Base-by-base conservation (phyloP, 2,888 invertebrate species). In the Periphyllus acericola region DNA sequence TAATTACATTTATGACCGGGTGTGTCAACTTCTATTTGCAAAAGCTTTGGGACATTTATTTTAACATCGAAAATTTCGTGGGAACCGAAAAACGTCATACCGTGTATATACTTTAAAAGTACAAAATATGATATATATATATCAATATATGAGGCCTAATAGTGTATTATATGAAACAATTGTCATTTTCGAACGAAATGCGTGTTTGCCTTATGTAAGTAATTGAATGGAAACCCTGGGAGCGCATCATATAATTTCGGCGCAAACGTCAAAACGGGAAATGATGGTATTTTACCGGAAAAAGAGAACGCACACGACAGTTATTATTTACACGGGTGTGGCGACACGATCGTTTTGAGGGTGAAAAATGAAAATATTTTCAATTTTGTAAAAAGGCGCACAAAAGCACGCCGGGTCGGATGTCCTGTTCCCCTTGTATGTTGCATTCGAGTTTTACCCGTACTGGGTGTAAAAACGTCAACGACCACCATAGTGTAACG, bases 321-420 rank as follows among this genome's bases (percentile, higher is more conserved):
- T 72, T 80, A 87, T 87, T 86, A 86, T 86, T 68, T 72, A 79
- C 79, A 36, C 52, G 86, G 86, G 86, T 87, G 86, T 87, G 86
- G 86, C 19, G 71, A 52, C 75, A 32, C 55, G 29, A 71, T 72
- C 40, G 86, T 34, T 72, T 72, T 55, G 29, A 79, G 86, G 86
- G 86, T 72, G 72, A 80, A 79, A 32, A 80, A 79, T 72, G 72
- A 80, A 79, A 32, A 80, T 76, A 80, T 86, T 87, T 87, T 72
- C 86, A 87, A 87, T 87, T 87, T 74, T 55, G n/a, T 87, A 87
- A 87, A 87, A 87, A 87, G 79, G 74, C 79, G n/a, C 11, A 36
- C 79, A 34, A 52, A 72, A 76, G 21, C 34, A 21, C 55, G 32
- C 2, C 68, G 72, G 29, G 60, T 87, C 80, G 72, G 72, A 87